Percentiles rank a stretch among this genome's conserved stretches.
Conservation (phyloP, 2,797 vertebrate species). For the Sebastes miniatus region DNA sequence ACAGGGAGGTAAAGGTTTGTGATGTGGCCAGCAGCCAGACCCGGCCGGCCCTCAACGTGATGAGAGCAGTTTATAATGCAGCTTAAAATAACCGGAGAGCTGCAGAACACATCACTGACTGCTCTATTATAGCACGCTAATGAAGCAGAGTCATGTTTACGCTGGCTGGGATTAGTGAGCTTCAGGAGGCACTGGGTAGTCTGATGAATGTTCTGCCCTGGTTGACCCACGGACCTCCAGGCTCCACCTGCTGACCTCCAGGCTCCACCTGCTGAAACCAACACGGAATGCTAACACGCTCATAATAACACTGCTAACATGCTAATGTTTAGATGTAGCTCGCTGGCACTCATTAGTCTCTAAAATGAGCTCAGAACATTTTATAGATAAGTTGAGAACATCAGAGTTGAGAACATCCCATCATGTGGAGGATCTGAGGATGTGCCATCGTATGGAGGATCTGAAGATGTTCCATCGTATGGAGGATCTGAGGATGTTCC, state of each 20-base stretch:
- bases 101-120: background rate
- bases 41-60: constrained; percentile 7
- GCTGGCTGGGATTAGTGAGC: constrained; percentile 28
- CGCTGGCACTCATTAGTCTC: no score
- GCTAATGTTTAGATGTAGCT: no score
- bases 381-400: no score
- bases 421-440: no score
- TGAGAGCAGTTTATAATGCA: constrained; percentile 17
- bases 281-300: background rate
- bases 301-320: no score
- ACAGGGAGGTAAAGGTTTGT: constrained; percentile 52
- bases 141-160: background rate
- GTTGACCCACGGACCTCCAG: constrained; percentile 12
- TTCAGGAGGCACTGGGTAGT: constrained; percentile 13
- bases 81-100: constrained; percentile 27
- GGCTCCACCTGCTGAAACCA: background rate
- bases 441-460: no score
- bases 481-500: no score
- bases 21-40: constrained; percentile 38
- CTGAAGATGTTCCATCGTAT: no score
- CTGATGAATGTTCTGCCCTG: constrained; percentile 17
- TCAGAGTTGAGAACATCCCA: no score
- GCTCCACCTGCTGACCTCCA: background rate
- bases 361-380: no score
- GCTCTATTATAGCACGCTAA: background rate